phyloP scores from a whole-genome alignment of 2,113 vertebrate species.

The Phocoena phocoena region DNA sequence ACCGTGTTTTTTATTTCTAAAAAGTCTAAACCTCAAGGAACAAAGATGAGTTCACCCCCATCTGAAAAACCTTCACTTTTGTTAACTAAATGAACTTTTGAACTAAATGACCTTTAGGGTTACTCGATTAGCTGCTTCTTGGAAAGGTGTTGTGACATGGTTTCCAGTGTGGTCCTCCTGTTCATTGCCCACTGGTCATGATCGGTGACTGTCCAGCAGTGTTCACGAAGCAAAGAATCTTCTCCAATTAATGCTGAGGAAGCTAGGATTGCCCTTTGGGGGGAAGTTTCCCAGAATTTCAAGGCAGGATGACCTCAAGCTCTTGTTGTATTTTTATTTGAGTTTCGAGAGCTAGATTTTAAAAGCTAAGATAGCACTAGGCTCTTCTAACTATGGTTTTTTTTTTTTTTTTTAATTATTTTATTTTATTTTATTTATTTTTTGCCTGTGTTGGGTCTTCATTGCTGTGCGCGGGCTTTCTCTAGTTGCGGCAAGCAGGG shows the following conservation, averaged over 20 bases:
- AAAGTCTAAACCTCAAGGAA: background rate
- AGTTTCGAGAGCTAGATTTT: background rate
- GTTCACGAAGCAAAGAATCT: background rate
- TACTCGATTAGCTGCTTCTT: background rate
- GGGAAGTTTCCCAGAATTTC: background rate
- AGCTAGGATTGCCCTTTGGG: background rate
- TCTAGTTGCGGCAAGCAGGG: too few species aligned
- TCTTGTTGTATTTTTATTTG: background rate
- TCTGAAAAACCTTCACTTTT: background rate
- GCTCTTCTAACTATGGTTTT: background rate
- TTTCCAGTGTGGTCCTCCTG: accelerated
- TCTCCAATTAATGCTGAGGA: background rate
- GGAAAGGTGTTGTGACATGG: background rate
- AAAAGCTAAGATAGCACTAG: background rate
- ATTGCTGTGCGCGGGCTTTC: too few species aligned
- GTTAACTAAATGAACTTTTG: too few species aligned
- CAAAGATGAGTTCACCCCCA: background rate
- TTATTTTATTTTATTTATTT: too few species aligned
- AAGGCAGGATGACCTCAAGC: background rate
- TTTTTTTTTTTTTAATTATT: too few species aligned
- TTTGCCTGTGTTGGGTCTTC: too few species aligned
- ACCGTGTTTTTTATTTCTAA: background rate
- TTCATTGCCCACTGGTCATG: background rate
- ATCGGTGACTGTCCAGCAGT: background rate
- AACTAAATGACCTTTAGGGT: background rate